Percentiles rank a stretch among this genome's conserved stretches.
Conservation (phyloP, 2,888 invertebrate genomes). For the Pilophorus perplexus region DNA sequence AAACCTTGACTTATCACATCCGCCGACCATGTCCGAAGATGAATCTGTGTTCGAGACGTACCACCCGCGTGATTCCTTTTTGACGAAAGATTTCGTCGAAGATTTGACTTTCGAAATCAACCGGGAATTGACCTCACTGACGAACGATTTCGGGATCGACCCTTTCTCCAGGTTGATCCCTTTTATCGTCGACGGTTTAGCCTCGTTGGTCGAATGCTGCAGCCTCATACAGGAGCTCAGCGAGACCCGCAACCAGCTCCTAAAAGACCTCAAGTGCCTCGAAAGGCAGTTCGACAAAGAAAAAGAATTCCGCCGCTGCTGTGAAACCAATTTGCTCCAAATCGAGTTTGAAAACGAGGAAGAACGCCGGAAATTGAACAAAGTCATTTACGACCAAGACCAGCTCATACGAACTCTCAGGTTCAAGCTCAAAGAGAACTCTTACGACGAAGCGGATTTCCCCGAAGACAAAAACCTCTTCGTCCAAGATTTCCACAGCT, state of each 20-base stretch:
- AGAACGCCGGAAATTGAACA: constrained; percentile 37
- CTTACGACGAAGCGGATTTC: constrained; percentile 14
- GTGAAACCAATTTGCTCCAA: constrained; percentile 41
- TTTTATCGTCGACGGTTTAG: constrained; percentile 42
- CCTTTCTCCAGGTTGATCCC: constrained; percentile 26
- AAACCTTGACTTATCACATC: no score
- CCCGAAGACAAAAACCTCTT: constrained; percentile 25
- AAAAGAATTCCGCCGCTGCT: constrained; percentile 31
- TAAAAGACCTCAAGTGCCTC: constrained; percentile 39
- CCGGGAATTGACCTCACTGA: constrained; percentile 37
- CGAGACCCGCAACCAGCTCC: constrained; percentile 13
- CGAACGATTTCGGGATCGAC: constrained; percentile 29
- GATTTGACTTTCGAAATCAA: constrained; percentile 40
- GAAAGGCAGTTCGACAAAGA: constrained; percentile 44
- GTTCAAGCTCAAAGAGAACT: constrained; percentile 26
- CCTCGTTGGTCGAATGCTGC: constrained; percentile 38
- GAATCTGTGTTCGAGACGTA: constrained; percentile 26
- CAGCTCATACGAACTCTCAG: constrained; percentile 25
- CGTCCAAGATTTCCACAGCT: constrained; percentile 23
- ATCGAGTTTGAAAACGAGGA: constrained; percentile 44
- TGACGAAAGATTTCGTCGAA: constrained; percentile 35
- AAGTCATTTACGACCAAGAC: constrained; percentile 32
- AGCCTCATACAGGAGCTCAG: constrained; percentile 33
- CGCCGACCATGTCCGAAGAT: constrained; percentile 36
- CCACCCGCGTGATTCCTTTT: background rate